A percentile compares a stretch with the other conserved stretches of the same genome.
Evolutionary conservation across 2,113 vertebrate genomes (phyloP).

Genomic region (Ceyx margarethae): DNA sequence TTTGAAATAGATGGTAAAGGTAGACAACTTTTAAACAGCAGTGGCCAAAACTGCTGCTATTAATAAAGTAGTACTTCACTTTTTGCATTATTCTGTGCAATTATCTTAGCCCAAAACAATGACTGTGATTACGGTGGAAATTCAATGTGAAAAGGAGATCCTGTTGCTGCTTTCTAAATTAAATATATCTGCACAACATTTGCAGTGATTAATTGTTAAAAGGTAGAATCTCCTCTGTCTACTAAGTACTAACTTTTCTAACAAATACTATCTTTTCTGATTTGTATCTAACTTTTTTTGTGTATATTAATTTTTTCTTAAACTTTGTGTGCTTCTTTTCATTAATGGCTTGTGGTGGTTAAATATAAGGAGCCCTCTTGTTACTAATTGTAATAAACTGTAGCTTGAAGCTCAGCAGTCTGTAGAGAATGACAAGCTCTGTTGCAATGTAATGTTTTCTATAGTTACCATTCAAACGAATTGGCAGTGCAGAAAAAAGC

Average conservation of each 20-base stretch:
- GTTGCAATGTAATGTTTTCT: not conserved
- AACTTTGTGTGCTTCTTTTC: conserved; percentile 52
- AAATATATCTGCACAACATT: conserved; percentile 53
- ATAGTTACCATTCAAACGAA: not conserved
- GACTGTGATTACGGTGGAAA: not conserved
- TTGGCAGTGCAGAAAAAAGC: not conserved
- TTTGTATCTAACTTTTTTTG: conserved; percentile 29
- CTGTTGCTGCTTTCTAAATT: conserved; percentile 14
- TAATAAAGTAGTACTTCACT: not conserved
- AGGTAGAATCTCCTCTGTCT: conserved; percentile 78
- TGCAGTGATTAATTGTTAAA: conserved; percentile 56
- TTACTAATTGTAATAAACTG: conserved; percentile 33
- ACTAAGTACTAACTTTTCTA: conserved; percentile 65
- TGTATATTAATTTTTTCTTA: conserved; percentile 35
- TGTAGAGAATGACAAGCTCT: not conserved
- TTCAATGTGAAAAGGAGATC: not conserved
- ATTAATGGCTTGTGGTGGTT: conserved; percentile 62
- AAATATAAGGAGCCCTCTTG: not conserved
- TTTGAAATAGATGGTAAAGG: not conserved
- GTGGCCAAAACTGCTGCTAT: not conserved
- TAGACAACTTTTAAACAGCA: conserved; percentile 21
- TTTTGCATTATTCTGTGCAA: not conserved
- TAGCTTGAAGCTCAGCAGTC: not conserved
- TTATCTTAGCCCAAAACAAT: not conserved
- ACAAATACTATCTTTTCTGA: conserved; percentile 33